These are phyloP conservation scores for Hydrochoerus hydrochaeris DNA, from an alignment of 2,113 vertebrate genomes.

Conservation along the genomic window DNA sequence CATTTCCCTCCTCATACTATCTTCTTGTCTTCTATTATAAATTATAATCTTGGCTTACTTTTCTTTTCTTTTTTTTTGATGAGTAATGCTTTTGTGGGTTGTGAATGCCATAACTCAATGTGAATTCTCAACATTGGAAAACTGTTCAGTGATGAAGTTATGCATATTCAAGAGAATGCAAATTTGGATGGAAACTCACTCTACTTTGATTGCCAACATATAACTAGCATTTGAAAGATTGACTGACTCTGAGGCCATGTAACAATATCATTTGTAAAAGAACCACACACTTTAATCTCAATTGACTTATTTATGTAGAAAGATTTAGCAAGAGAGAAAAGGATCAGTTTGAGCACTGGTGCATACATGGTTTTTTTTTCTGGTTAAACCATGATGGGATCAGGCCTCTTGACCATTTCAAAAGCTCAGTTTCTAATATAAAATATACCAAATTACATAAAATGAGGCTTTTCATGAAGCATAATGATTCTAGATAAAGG, in stretches of 20 bases:
- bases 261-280: constrained; percentile 23
- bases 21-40: not conserved
- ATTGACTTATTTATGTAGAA: not conserved
- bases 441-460: not conserved
- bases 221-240: constrained; percentile 36
- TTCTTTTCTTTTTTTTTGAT: constrained; percentile 44
- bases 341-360: not conserved
- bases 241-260: not conserved
- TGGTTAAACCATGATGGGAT: not conserved
- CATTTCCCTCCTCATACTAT: not conserved
- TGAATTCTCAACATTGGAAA: constrained; percentile 7
- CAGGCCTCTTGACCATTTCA: not conserved
- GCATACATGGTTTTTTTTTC: not conserved
- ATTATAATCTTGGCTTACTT: not conserved
- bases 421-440: constrained; percentile 13
- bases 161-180: constrained; percentile 39
- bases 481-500: not conserved
- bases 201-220: constrained; percentile 26
- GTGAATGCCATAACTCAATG: not conserved
- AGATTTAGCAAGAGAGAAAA: constrained; percentile 5
- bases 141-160: not conserved
- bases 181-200: constrained; percentile 10
- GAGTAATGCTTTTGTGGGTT: not conserved
- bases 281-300: not conserved
- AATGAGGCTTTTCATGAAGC: constrained; percentile 13